These are phyloP conservation scores for Xenentodon cancila DNA, from an alignment of 2,797 vertebrate genomes.

Conservation along the genomic window DNA sequence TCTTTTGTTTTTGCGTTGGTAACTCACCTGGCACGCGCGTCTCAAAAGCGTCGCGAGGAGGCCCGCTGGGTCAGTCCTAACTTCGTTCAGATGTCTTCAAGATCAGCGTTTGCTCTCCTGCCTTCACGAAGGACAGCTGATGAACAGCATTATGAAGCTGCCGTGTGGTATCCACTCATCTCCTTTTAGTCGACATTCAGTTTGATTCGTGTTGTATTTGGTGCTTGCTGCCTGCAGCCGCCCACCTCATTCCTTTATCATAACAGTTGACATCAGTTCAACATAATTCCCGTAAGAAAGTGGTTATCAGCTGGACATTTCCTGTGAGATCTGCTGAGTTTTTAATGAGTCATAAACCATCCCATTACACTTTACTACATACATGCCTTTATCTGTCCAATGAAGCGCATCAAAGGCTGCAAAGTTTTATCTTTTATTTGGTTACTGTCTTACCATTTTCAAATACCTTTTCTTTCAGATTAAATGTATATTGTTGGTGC, in stretches of 20 bases:
- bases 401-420: not conserved
- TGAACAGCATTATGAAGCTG: accelerated
- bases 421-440: not conserved
- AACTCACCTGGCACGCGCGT: conserved; percentile 2
- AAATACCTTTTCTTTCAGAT: not conserved
- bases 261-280: not conserved
- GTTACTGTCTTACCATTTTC: not conserved
- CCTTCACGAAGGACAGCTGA: accelerated
- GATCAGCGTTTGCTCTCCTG: not conserved
- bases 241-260: conserved; percentile 20
- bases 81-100: not conserved
- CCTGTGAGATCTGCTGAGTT: too few relatives aligned
- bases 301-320: not conserved
- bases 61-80: conserved; percentile 33
- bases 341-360: too few relatives aligned
- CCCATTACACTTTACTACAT: too few relatives aligned
- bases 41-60: conserved; percentile 24
- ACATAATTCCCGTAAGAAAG: not conserved
- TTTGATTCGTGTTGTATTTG: not conserved
- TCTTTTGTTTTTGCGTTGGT: not conserved
- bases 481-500: not conserved
- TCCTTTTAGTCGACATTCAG: too few relatives aligned
- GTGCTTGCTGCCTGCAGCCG: not conserved
- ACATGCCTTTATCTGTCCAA: not conserved
- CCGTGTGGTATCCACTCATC: accelerated